These are phyloP conservation scores for Actinostola sp. DNA, from an alignment of 92 coral and sea anemone genomes.

Conservation along the genomic window DNA sequence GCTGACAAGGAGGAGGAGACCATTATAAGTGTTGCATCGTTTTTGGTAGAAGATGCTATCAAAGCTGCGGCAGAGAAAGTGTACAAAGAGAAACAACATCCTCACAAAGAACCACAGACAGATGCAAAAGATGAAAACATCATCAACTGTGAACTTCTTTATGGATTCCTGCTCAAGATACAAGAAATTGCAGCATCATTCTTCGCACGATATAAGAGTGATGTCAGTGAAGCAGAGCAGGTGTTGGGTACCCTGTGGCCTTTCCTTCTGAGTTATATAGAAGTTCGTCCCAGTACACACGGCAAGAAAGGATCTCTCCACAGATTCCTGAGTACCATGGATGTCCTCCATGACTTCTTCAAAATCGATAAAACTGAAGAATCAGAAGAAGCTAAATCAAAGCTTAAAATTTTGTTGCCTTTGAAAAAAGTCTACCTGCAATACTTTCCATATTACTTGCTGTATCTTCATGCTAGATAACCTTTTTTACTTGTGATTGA, in stretches of 20 bases:
- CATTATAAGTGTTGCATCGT: conserved; percentile 4
- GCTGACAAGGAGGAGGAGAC: background rate
- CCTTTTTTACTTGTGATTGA: no score
- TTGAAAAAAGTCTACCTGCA: background rate
- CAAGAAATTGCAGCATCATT: background rate
- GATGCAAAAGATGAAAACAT: background rate
- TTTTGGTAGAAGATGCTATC: conserved; percentile 2
- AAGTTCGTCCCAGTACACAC: background rate
- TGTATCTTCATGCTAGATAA: background rate
- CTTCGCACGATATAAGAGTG: background rate
- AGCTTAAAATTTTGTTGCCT: background rate
- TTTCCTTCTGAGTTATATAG: background rate
- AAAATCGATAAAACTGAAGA: background rate
- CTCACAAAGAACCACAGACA: background rate
- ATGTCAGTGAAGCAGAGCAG: background rate
- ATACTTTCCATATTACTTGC: background rate
- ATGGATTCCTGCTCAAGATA: background rate
- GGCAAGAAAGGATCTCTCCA: background rate
- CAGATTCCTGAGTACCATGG: background rate
- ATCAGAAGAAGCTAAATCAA: no score
- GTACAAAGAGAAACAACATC: background rate
- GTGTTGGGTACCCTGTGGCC: conserved; percentile 6
- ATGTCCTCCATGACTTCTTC: conserved; percentile 1
- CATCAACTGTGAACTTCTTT: background rate
- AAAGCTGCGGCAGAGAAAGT: background rate